These are phyloP conservation scores for Desoria tigrina DNA, from an alignment of 2,888 invertebrate genomes.

Conservation along the genomic window DNA sequence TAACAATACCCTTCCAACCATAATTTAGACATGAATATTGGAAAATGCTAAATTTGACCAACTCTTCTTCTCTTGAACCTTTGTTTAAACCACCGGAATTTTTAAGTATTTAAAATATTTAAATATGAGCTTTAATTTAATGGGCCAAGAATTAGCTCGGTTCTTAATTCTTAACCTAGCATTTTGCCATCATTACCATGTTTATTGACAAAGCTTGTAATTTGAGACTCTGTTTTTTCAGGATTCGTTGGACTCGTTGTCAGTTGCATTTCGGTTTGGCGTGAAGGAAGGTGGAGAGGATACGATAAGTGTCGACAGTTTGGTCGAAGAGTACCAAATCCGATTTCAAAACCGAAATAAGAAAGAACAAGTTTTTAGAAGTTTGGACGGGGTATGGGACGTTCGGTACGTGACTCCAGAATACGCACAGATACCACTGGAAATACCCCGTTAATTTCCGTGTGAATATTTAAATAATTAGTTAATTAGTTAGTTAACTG, in stretches of 20 bases:
- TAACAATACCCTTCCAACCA: too few species aligned
- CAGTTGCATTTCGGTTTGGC: slow-evolving; percentile 41
- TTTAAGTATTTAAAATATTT: too few species aligned
- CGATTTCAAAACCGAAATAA: slow-evolving; percentile 36
- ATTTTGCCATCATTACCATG: too few species aligned
- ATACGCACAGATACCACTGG: not conserved
- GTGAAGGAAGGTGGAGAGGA: slow-evolving; percentile 42
- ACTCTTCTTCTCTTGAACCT: too few species aligned
- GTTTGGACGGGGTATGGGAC: slow-evolving; percentile 48
- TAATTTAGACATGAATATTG: too few species aligned
- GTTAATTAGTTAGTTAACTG: not conserved
- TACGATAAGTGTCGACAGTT: slow-evolving; percentile 48
- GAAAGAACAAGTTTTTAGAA: slow-evolving; percentile 44
- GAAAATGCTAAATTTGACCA: too few species aligned
- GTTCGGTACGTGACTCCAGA: slow-evolving; percentile 41
- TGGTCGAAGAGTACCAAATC: slow-evolving; percentile 43
- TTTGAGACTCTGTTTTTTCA: too few species aligned
- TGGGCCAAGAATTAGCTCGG: too few species aligned
- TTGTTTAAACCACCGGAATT: too few species aligned
- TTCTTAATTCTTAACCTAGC: too few species aligned
- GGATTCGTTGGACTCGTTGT: slow-evolving; percentile 46
- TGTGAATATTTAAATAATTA: slow-evolving; percentile 8
- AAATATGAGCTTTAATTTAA: too few species aligned
- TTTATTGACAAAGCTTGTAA: too few species aligned
- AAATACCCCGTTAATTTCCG: not conserved